Conservation (phyloP, 2,113 vertebrate genomes). For the Pygoscelis adeliae region DNA sequence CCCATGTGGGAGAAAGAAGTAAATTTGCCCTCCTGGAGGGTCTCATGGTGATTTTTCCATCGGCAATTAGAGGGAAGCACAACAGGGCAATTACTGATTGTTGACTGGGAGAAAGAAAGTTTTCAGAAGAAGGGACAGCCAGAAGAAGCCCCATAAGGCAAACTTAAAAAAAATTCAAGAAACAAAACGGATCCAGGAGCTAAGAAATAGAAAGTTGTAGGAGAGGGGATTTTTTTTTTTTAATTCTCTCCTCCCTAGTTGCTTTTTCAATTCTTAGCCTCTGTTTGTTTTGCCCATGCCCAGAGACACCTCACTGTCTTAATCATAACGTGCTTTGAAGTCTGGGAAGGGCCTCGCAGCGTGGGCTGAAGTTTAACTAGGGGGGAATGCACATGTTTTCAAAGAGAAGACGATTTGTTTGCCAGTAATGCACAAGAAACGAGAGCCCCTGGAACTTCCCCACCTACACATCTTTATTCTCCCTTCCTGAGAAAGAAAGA, state of each 20-base stretch:
- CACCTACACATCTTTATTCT: conserved; percentile 23
- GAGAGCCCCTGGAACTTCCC: conserved; percentile 46
- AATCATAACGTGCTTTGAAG: background rate
- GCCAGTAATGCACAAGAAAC: background rate
- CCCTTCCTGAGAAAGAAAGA: background rate
- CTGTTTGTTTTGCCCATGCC: background rate
- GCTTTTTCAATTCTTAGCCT: background rate
- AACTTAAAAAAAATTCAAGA: background rate
- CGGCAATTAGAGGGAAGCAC: background rate
- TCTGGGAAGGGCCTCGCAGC: background rate
- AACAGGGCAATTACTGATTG: background rate
- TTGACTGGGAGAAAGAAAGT: background rate
- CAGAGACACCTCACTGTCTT: background rate
- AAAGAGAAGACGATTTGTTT: background rate
- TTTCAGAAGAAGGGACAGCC: background rate
- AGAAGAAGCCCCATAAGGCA: background rate
- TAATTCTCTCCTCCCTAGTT: background rate
- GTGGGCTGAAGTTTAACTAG: conserved; percentile 2
- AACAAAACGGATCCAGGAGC: background rate
- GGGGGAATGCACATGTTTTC: background rate
- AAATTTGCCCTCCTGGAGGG: background rate
- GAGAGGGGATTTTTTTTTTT: background rate
- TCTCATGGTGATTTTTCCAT: background rate
- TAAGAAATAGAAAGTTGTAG: background rate
- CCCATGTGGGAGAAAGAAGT: background rate